Percentiles rank a stretch among this genome's conserved stretches.
These are phyloP conservation scores for Actias luna DNA, from an alignment of 2,888 invertebrate genomes.

Conservation along the genomic window DNA sequence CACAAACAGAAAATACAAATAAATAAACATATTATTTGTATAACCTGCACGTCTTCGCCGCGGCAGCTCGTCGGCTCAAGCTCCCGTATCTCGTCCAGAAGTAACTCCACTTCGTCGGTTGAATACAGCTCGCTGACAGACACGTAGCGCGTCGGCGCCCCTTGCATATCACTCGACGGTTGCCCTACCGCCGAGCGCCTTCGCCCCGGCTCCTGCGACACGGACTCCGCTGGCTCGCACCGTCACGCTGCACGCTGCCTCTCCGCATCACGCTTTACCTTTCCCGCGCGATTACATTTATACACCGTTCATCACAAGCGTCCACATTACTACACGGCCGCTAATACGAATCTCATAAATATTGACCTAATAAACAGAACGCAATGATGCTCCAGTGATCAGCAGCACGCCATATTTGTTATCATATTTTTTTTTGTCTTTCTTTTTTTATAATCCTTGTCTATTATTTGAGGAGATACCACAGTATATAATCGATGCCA, in stretches of 20 bases:
- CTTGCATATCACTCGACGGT: constrained; percentile 73
- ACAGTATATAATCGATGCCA: too few relatives aligned
- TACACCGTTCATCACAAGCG: constrained; percentile 42
- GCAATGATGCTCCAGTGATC: constrained; percentile 48
- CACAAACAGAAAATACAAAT: constrained; percentile 11
- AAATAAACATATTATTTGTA: background rate
- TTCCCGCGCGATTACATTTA: constrained; percentile 57
- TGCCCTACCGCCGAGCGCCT: constrained; percentile 60
- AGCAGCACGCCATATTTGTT: constrained; percentile 74
- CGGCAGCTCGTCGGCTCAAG: constrained; percentile 79
- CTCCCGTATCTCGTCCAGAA: constrained; percentile 78
- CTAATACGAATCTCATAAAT: constrained; percentile 33
- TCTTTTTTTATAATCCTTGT: too few relatives aligned
- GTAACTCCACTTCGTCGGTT: constrained; percentile 80
- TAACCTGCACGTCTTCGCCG: constrained; percentile 74
- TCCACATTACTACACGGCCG: constrained; percentile 55
- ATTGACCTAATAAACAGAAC: constrained; percentile 54
- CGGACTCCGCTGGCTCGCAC: constrained; percentile 34
- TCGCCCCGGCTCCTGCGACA: constrained; percentile 61
- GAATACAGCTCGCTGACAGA: constrained; percentile 80
- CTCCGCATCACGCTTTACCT: constrained; percentile 47
- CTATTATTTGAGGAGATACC: too few relatives aligned
- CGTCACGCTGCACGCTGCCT: constrained; percentile 19
- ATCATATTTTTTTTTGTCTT: constrained; percentile 48
- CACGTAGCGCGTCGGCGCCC: constrained; percentile 79